phyloP scores from a whole-genome alignment of 1,140 invertebrate genomes.

The Drosophila rhopaloa region DNA sequence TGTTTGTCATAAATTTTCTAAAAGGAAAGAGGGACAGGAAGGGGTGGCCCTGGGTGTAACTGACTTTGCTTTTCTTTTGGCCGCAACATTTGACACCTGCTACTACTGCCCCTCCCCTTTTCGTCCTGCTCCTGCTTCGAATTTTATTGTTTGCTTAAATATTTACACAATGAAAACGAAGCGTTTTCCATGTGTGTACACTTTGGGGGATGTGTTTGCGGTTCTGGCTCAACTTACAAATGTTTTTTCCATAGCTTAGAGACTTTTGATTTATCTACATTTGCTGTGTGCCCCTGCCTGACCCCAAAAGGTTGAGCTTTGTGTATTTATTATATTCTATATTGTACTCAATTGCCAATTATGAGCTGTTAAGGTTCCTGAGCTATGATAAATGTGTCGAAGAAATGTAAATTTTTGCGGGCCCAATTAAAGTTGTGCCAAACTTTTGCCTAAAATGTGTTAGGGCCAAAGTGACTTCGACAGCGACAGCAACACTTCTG shows the following conservation, averaged over 20 bases:
- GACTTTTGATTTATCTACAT: conserved; percentile 68
- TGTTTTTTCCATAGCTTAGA: conserved; percentile 50
- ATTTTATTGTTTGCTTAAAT: conserved; percentile 82
- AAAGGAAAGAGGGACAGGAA: neutral
- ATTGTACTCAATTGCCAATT: conserved; percentile 75
- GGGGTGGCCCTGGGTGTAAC: conserved; percentile 21
- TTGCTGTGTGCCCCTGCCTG: conserved; percentile 28
- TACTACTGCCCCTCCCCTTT: conserved; percentile 38
- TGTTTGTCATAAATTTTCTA: conserved; percentile 69
- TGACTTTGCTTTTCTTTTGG: conserved; percentile 66
- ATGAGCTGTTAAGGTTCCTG: conserved; percentile 73
- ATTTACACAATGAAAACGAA: conserved; percentile 81
- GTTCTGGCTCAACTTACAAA: conserved; percentile 36
- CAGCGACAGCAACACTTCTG: conserved; percentile 45
- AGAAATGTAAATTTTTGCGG: neutral
- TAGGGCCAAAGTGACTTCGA: conserved; percentile 24
- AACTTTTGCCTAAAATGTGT: conserved; percentile 27
- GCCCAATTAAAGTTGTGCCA: conserved; percentile 29
- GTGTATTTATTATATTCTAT: conserved; percentile 65
- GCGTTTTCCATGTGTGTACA: conserved; percentile 48
- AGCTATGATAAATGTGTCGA: conserved; percentile 30
- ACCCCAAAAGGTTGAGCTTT: conserved; percentile 16
- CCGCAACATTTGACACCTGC: conserved; percentile 79
- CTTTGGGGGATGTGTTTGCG: conserved; percentile 25
- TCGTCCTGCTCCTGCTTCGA: conserved; percentile 26